Evolutionary conservation across 2,797 vertebrate genomes (phyloP).

Genomic region (Cichlasoma orientale): DNA sequence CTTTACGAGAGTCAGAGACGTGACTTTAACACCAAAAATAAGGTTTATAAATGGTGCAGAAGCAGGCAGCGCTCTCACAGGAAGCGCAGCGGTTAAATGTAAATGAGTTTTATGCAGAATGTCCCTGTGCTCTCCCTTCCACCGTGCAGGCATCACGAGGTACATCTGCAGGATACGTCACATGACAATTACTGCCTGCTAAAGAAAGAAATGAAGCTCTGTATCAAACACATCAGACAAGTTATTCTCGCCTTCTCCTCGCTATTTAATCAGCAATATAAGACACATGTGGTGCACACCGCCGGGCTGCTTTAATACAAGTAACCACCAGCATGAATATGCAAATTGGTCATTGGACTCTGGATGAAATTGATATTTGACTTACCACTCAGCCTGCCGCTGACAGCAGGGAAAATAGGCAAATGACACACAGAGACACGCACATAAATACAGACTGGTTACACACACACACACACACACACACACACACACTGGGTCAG

Average conservation of each 20-base stretch:
- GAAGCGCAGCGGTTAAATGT: neutral
- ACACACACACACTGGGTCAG: neutral
- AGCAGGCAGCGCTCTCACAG: neutral
- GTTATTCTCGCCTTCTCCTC: neutral
- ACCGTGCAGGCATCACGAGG: neutral
- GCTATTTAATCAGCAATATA: conserved; percentile 20
- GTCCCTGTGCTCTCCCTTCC: neutral
- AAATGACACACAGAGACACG: neutral
- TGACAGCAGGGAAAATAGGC: conserved; percentile 18
- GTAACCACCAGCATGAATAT: conserved; percentile 22
- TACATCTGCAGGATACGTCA: neutral
- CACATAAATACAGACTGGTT: neutral
- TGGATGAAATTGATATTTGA: conserved; percentile 57
- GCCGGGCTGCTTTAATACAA: conserved; percentile 11
- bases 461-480: neutral
- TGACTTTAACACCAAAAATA: neutral
- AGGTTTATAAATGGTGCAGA: neutral
- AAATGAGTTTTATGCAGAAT: neutral
- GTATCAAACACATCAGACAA: neutral
- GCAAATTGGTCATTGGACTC: conserved; percentile 43
- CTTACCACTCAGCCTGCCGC: neutral
- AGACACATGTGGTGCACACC: neutral
- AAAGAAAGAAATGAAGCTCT: conserved; percentile 3
- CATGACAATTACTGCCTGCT: neutral
- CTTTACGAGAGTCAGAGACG: fast-evolving